phyloP scores from a whole-genome alignment of 2,113 vertebrate genomes.

The Eurypyga helias region DNA sequence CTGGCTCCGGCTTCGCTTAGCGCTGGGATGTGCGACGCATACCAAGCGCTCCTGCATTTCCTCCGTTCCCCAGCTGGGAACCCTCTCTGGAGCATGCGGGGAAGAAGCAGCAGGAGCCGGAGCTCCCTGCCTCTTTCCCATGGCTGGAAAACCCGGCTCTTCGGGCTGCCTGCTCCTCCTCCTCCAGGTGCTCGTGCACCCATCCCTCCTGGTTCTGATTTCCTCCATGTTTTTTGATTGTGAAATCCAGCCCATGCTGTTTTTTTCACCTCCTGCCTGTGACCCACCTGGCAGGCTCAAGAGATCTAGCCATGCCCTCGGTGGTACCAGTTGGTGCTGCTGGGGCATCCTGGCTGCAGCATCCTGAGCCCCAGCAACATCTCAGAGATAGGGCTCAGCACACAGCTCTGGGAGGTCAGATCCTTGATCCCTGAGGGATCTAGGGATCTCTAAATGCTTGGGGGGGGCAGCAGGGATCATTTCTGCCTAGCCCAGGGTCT shows the following conservation, averaged over 20 bases:
- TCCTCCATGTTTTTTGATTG: background rate
- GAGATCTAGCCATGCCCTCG: background rate
- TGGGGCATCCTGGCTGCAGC: background rate
- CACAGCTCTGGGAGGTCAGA: background rate
- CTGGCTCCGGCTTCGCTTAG: constrained; percentile 70
- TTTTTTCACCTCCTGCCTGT: background rate
- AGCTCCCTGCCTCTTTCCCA: constrained; percentile 31
- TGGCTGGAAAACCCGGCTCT: background rate
- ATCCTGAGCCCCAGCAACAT: background rate
- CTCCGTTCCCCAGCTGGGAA: background rate
- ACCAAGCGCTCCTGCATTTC: constrained; percentile 69
- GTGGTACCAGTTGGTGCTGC: background rate
- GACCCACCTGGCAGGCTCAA: accelerated
- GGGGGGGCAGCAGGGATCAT: background rate
- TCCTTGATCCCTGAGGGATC: background rate
- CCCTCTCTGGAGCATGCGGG: background rate
- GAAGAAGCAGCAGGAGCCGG: background rate
- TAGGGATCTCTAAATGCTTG: background rate
- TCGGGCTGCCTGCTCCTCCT: background rate
- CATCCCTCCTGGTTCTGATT: background rate
- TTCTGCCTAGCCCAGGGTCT: background rate
- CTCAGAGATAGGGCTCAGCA: background rate
- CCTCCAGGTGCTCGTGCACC: background rate
- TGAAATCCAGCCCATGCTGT: background rate
- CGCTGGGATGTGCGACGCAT: constrained; percentile 66